These are phyloP conservation scores for Drosophila mettleri DNA, from an alignment of 2,888 invertebrate species.

Conservation along the genomic window DNA sequence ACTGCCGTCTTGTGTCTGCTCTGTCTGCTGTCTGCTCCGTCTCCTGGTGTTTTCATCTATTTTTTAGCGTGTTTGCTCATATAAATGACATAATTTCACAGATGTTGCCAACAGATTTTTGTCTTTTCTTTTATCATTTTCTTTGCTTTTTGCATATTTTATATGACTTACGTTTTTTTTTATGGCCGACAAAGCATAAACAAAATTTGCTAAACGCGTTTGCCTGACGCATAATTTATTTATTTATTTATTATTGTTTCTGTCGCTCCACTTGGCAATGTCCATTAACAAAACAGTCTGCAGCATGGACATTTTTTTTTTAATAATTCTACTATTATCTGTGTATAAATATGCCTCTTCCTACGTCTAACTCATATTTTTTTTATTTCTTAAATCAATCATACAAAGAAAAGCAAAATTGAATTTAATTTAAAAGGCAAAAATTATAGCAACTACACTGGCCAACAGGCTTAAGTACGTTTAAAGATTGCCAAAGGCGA, in stretches of 20 bases:
- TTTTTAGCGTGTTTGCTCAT: constrained; percentile 76
- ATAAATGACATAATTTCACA: constrained; percentile 81
- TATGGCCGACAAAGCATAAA: constrained; percentile 59
- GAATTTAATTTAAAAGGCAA: background rate
- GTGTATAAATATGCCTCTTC: background rate
- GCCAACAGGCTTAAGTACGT: too few species aligned
- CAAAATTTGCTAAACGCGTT: constrained; percentile 76
- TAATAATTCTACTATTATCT: background rate
- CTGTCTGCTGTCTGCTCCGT: constrained; percentile 17
- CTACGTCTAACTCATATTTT: too few species aligned
- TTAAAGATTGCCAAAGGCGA: too few species aligned
- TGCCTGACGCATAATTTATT: constrained; percentile 68
- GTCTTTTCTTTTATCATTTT: constrained; percentile 15
- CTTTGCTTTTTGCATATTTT: constrained; percentile 61
- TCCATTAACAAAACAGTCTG: constrained; percentile 13
- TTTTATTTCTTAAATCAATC: background rate
- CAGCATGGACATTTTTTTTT: background rate
- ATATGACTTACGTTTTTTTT: constrained; percentile 60
- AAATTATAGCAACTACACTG: too few species aligned
- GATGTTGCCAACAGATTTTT: constrained; percentile 64
- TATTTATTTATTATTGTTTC: constrained; percentile 65
- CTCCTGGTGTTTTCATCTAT: constrained; percentile 63
- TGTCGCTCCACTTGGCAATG: constrained; percentile 52
- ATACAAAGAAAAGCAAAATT: background rate
- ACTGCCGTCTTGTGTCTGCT: constrained; percentile 18